Evolutionary conservation across 2,888 invertebrate species (phyloP), one percentile per base, ranked within the genome.

Genomic region (Branchellion lobata): DNA sequence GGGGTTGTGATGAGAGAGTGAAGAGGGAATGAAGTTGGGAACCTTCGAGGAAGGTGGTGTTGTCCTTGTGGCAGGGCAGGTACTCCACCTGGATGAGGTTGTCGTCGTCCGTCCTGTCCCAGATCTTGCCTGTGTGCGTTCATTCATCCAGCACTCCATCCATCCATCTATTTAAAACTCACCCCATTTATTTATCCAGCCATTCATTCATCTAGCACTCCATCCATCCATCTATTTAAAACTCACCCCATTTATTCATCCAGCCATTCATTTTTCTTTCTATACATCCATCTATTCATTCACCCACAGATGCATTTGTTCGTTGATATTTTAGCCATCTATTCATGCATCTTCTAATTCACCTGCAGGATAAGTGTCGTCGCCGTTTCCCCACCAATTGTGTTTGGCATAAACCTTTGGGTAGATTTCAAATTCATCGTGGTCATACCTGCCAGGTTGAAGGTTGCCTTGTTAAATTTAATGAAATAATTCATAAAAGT

Each of bases 21-120:
- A n/a, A n/a, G n/a, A n/a, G n/a, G n/a, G n/a, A n/a, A n/a, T n/a
- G n/a, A n/a, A n/a, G n/a, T n/a, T n/a, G n/a, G n/a, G n/a, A 40
- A 87, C 88, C 88, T 83, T 86, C 85, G 11, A 88, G 83, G 21
- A 88, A 83, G 0, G 93, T 92, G 83, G 90, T 88, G 86, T 98
- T 97, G 86, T 93, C 94, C 91, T 93, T 92, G 84, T 94, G 92
- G 85, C 92, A 96, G 0, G 96, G 95, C 79, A 91, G 89, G 84
- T 92, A 96, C 11, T 86, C 82, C 18, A 87, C 85, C 51, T 79
- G 76, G 71, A 83, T 83, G 29, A 84, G 81, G 79, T 83, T 81
- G 69, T 83, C 83, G 68, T 87, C 85, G 80, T 87, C 87, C 24
- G 82, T 79, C 14, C 83, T 61, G 76, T 87, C 87, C 85, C 86